phyloP scores from a whole-genome alignment of 92 coral and sea anemone species.

The Anthopleura xanthogrammica region DNA sequence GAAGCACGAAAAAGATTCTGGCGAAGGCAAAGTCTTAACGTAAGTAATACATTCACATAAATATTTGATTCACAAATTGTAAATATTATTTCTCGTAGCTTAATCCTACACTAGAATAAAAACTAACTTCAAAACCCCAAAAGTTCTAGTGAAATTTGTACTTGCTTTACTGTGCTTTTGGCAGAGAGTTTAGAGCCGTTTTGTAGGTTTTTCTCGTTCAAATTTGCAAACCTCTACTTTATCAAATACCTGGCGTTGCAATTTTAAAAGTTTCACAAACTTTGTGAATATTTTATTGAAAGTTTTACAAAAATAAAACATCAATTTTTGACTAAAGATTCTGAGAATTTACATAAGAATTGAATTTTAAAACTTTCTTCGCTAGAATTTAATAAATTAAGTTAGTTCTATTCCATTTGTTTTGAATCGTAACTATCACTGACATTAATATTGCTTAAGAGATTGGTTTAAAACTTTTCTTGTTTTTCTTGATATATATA shows the following conservation, averaged over 20 bases:
- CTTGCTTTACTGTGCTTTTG: background rate
- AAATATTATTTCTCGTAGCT: background rate
- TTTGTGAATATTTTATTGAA: background rate
- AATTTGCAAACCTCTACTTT: background rate
- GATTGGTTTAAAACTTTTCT: background rate
- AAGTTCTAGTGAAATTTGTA: too few species aligned
- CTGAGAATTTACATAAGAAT: background rate
- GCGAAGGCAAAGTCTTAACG: conserved; percentile 25
- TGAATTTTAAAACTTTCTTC: background rate
- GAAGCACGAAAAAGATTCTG: conserved; percentile 30
- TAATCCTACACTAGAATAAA: too few species aligned
- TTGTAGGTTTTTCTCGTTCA: background rate
- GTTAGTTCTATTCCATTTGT: background rate
- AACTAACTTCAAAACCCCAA: too few species aligned
- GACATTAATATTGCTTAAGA: background rate
- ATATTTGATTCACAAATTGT: background rate
- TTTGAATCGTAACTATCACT: background rate
- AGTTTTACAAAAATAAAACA: background rate
- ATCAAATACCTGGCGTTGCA: background rate
- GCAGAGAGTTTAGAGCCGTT: background rate
- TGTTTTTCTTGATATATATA: background rate
- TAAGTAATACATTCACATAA: conserved; percentile 5
- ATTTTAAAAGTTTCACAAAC: background rate
- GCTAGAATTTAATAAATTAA: background rate
- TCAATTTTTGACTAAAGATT: background rate